Evolutionary conservation across 2,113 vertebrate species (phyloP).

Genomic region (Aphelocoma coerulescens): DNA sequence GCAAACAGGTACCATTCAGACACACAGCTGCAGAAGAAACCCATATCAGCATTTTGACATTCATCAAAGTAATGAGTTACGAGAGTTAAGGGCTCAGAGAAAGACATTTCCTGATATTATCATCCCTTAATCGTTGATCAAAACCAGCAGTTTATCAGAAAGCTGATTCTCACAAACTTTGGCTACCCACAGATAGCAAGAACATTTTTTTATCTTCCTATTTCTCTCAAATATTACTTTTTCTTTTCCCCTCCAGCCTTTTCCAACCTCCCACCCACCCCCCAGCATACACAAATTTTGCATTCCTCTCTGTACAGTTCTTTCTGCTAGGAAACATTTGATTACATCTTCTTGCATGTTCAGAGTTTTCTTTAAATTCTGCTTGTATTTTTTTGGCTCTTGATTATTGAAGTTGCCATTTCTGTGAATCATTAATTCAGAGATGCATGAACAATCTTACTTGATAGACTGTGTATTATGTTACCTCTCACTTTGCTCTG

Average conservation of each 20-base stretch:
- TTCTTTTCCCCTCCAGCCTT: not conserved
- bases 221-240: not conserved
- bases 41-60: fast-evolving
- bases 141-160: not conserved
- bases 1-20: not conserved
- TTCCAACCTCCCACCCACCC: fast-evolving
- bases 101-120: not conserved
- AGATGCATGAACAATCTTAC: not conserved
- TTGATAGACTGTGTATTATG: conserved; percentile 1
- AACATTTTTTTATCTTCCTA: not conserved
- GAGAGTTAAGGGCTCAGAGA: not conserved
- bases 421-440: not conserved
- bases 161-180: not conserved
- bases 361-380: not conserved
- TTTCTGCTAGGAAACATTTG: not conserved
- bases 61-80: not conserved
- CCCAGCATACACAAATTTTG: not conserved
- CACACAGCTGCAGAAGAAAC: not conserved
- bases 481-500: not conserved
- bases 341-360: not conserved
- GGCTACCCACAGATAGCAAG: not conserved
- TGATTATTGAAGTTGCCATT: not conserved
- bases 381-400: not conserved
- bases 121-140: not conserved
- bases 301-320: not conserved